Conservation (phyloP, 2,113 vertebrate species). For the Atrichornis clamosus region DNA sequence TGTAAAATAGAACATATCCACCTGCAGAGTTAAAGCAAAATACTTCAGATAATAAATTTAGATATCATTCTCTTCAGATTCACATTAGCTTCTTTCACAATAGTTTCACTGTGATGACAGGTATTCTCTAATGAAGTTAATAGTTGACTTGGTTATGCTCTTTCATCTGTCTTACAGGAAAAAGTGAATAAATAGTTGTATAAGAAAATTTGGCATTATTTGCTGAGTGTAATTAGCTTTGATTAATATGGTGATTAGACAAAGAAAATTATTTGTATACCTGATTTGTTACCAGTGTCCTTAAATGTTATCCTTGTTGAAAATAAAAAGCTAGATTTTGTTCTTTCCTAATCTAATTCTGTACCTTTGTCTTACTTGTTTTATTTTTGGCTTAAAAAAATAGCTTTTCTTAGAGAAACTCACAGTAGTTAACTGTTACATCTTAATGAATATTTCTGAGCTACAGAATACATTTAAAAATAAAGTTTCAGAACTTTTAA, state of each 20-base stretch:
- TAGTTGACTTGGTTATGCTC: not conserved
- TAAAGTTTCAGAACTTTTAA: not conserved
- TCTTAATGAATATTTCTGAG: not conserved
- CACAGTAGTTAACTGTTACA: not conserved
- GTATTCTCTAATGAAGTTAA: not conserved
- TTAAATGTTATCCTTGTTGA: not conserved
- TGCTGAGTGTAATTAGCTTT: not conserved
- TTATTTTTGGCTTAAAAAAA: not conserved
- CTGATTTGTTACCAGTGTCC: not conserved
- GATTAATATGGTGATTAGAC: not conserved
- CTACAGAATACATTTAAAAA: not conserved
- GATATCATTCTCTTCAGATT: not conserved
- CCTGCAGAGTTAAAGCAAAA: conserved; percentile 44
- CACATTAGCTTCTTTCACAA: conserved; percentile 9
- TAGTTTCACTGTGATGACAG: conserved; percentile 19
- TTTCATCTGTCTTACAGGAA: not conserved
- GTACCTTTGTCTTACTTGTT: not conserved
- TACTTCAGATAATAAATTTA: conserved; percentile 18
- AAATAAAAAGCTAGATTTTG: not conserved
- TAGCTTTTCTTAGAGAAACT: not conserved
- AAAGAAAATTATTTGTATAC: not conserved
- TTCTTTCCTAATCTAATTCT: not conserved
- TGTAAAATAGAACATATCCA: not conserved
- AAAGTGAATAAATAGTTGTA: not conserved
- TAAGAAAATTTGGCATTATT: not conserved